Evolutionary conservation across 2,888 invertebrate genomes (phyloP), one percentile per base, ranked within the genome.

Genomic region (Sepioteuthis lessoniana): DNA sequence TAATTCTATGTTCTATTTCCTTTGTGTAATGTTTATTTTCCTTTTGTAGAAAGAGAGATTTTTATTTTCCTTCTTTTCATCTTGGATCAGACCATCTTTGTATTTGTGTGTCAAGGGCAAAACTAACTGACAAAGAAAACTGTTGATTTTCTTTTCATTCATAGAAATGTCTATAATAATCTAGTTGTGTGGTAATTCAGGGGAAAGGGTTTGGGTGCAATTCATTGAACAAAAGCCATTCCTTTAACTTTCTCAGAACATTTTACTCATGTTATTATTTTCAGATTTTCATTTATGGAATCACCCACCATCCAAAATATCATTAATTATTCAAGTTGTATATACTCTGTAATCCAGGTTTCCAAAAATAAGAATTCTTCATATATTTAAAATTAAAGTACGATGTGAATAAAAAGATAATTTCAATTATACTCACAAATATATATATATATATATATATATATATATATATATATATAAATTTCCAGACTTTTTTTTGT

Each of bases 1-100:
- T 60, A 60, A n/a, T 76, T 76, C 76, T 76, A 76, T 76, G 76
- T 76, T 35, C 76, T n/a, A 76, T 76, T 76, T 76, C n/a, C 55
- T 76, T 76, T 35, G 16, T 76, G 76, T 76, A n/a, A 16, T 76
- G 76, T 76, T 76, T 76, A 76, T 76, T 76, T 76, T 76, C 76
- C 3, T 35, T 76, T 76, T 76, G 76, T 76, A n/a, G 76, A 35
- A n/a, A 35, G n/a, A 16, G 8, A 60, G 16, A 76, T 76, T 76
- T 76, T 76, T n/a, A 76, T 35, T 16, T 76, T n/a, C 76, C 76
- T 35, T 76, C 76, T 76, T 76, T 76, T 76, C n/a, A n/a, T n/a
- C 35, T 76, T 35, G n/a, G 76, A 76, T 76, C 76, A 13, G 76
- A 76, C 76, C 16, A 76, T 76, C 76, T 76, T 76, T 76, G 13